phyloP scores from a whole-genome alignment of 1,140 invertebrate genomes.

The Acyrthosiphon pisum region DNA sequence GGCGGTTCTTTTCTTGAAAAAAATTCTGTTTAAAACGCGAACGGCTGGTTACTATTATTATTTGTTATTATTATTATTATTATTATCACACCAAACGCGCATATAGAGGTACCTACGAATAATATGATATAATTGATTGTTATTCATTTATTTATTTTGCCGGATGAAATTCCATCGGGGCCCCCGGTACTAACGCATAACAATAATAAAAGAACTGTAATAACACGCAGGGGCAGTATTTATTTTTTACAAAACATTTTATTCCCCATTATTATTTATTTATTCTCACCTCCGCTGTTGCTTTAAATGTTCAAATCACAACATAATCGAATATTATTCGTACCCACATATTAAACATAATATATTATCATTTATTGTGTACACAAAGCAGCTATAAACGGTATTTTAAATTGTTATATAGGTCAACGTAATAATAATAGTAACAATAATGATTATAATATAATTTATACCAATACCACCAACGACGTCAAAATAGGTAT shows the following conservation, averaged over 20 bases:
- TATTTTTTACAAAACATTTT: background rate
- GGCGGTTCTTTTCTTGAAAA: slow-evolving; percentile 18
- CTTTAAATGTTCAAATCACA: background rate
- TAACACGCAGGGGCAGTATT: background rate
- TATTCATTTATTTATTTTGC: slow-evolving; percentile 18
- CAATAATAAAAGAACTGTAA: slow-evolving; percentile 22
- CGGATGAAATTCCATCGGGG: background rate
- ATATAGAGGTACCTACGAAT: background rate
- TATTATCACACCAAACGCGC: background rate
- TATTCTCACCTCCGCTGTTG: background rate
- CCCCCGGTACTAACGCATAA: background rate
- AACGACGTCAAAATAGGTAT: background rate
- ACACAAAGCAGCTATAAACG: background rate
- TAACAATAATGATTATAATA: background rate
- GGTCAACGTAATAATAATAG: background rate
- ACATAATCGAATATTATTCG: background rate
- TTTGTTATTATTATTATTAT: background rate
- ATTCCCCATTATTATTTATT: background rate
- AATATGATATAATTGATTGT: background rate
- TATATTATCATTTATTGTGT: background rate
- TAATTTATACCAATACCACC: background rate
- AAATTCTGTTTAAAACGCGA: background rate
- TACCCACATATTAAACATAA: background rate
- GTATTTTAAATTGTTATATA: background rate
- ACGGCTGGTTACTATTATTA: slow-evolving; percentile 12